Base-by-base conservation (phyloP, 2,797 vertebrate genomes). In the Poecilia wingei region DNA sequence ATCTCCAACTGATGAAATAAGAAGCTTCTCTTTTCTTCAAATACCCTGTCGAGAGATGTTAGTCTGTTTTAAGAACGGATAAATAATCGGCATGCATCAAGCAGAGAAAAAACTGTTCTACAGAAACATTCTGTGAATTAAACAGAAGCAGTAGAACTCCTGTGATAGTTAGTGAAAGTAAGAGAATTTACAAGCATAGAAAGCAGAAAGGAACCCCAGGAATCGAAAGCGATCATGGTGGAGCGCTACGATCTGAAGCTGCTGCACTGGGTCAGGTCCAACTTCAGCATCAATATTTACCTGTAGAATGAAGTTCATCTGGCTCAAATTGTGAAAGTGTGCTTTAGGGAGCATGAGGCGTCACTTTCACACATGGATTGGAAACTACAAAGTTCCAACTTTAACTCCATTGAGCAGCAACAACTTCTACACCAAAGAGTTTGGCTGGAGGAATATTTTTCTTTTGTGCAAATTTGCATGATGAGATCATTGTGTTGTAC, bases 381-480 rank as follows among this genome's bases (percentile, higher is more conserved):
- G 53, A 9, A 1, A 57, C 10, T 10, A 13, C 53, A 57, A 4
- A n/a, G n/a, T 28, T n/a, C 53, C 25, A 28, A 13, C 53, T 28
- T n/a, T 57, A n/a, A 13, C 53, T 53, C 53, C 53, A 28, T 5
- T 28, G 53, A 12, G 57, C 33, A 66, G 61, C 33, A 39, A 22
- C 18, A 66, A 66, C 33, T 39, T 41, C 20, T 36, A 68, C 36
- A 25, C 16, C 7, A 33, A 68, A 66, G 33, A 66, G 31, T 66
- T 6, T 18, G 39, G 33, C 20, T 10, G 47, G 22, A 14, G 61
- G 68, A 69, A 77, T 12, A 49, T 72, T 39, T 66, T 53, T 25
- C 22, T 82, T 75, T 53, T 77, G 73, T 80, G 43, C 70, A 85
- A 74, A 61, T 85, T 74, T 87, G 55, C 71, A 72, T 80, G 43